phyloP scores from a whole-genome alignment of 2,113 vertebrate species.

The Oreochromis aureus region DNA sequence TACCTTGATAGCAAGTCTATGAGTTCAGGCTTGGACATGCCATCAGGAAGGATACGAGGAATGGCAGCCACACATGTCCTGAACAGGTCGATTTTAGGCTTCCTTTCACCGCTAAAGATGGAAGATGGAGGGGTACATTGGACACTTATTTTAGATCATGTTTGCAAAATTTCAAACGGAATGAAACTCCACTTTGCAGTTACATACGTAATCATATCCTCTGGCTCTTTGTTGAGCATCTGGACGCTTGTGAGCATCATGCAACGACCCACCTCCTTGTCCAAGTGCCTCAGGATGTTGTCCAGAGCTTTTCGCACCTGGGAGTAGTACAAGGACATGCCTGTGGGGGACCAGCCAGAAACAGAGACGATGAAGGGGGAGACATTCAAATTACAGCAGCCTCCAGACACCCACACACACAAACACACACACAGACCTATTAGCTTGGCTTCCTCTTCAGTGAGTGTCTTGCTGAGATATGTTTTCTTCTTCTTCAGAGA shows the following conservation, averaged over 20 bases:
- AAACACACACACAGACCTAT: constrained; percentile 75
- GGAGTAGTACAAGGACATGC: constrained; percentile 97
- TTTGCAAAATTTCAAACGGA: background rate
- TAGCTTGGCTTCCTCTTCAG: constrained; percentile 96
- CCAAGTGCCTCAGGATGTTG: constrained; percentile 93
- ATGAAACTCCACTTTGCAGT: background rate
- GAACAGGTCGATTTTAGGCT: constrained; percentile 97
- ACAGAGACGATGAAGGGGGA: background rate
- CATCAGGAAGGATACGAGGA: constrained; percentile 93
- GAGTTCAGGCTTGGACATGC: constrained; percentile 95
- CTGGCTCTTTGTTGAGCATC: constrained; percentile 98
- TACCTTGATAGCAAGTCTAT: constrained; percentile 94
- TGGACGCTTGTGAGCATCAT: constrained; percentile 98
- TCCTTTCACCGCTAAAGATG: constrained; percentile 86
- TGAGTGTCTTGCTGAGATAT: constrained; percentile 96
- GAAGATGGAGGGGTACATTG: background rate
- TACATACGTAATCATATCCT: constrained; percentile 99
- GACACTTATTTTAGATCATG: background rate
- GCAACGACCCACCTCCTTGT: constrained; percentile 97
- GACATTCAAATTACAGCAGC: background rate
- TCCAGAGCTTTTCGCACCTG: constrained; percentile 97
- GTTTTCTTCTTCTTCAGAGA: constrained; percentile 98
- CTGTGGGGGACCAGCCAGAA: constrained; percentile 63
- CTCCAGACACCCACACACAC: background rate
- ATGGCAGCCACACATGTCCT: constrained; percentile 96